A percentile compares a stretch with the other conserved stretches of the same genome.
phyloP scores from a whole-genome alignment of 2,797 vertebrate species.

The Sebastes variabilis region DNA sequence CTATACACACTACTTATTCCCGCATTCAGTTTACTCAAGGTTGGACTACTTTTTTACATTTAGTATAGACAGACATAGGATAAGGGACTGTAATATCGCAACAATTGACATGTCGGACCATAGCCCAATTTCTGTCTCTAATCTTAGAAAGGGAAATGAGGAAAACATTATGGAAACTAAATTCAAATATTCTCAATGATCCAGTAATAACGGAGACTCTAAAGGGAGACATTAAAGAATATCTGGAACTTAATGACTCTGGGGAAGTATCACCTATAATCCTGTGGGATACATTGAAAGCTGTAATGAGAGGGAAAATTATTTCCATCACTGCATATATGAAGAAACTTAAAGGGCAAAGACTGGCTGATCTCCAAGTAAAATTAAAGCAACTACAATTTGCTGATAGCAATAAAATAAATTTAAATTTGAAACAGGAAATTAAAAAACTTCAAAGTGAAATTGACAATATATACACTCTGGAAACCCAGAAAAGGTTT shows the following conservation, averaged over 20 bases:
- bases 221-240: neutral
- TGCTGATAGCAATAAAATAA: neutral
- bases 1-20: too few species aligned
- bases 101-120: neutral
- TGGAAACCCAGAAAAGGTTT: neutral
- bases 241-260: neutral
- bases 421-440: neutral
- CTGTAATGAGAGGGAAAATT: neutral
- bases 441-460: too few species aligned
- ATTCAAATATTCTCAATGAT: too few species aligned
- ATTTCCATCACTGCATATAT: neutral
- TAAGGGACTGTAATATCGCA: too few species aligned
- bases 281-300: neutral
- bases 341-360: neutral
- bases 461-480: neutral
- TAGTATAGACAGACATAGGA: too few species aligned
- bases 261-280: neutral
- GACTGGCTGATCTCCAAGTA: neutral
- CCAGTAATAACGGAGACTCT: neutral
- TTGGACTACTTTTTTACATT: too few species aligned
- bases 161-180: too few species aligned
- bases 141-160: too few species aligned
- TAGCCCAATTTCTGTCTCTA: too few species aligned
- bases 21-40: too few species aligned
- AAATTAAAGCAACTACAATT: neutral